Conservation (phyloP, 2,113 vertebrate genomes). For the Aldabrachelys gigantea region DNA sequence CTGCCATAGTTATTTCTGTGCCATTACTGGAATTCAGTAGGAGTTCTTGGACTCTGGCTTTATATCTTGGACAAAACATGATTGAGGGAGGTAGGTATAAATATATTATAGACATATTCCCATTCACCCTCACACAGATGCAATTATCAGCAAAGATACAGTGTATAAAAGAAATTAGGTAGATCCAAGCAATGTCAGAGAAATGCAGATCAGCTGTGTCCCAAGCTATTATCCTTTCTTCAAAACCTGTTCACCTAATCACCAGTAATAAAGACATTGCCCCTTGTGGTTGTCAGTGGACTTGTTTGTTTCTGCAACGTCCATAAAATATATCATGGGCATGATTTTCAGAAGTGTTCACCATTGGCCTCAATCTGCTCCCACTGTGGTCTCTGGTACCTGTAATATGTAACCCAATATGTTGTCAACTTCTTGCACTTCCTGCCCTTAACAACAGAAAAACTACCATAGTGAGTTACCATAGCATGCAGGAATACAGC, state of each 20-base stretch:
- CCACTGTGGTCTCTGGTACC: not conserved
- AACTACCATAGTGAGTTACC: not conserved
- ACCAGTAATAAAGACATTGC: rapidly evolving
- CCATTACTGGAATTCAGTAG: not conserved
- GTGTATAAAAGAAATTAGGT: not conserved
- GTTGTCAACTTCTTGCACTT: not conserved
- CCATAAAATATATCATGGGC: not conserved
- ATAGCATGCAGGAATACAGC: not conserved
- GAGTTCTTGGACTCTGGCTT: not conserved
- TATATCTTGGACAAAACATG: not conserved
- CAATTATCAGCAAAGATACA: not conserved
- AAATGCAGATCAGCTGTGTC: constrained; percentile 34
- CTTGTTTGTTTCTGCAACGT: rapidly evolving
- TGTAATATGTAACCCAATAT: not conserved
- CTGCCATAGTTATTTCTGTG: rapidly evolving
- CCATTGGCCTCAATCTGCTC: not conserved
- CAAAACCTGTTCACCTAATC: not conserved
- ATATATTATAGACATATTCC: rapidly evolving
- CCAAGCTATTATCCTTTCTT: not conserved
- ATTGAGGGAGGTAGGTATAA: not conserved
- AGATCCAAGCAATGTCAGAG: constrained; percentile 12
- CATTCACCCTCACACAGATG: not conserved
- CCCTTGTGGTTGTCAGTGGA: rapidly evolving
- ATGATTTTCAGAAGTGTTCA: not conserved
- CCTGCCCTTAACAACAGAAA: not conserved